Conservation (phyloP, 1,140 invertebrate genomes). For the Saccostrea echinata region DNA sequence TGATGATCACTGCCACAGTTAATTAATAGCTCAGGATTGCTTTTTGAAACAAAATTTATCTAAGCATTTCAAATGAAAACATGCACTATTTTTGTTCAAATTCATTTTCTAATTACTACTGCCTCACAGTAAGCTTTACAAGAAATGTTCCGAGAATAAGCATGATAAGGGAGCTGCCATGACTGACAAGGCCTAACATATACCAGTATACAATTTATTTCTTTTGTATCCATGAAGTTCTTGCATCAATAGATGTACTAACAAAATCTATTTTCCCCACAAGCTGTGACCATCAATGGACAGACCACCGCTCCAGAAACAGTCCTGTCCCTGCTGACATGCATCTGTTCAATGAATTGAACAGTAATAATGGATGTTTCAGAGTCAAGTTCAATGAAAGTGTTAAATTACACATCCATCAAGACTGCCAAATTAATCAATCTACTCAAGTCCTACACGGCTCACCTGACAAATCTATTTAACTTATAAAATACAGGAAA, state of each 20-base stretch:
- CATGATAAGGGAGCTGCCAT: too few species aligned
- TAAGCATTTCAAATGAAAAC: too few species aligned
- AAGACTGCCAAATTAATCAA: slow-evolving; percentile 13
- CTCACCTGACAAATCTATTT: not conserved
- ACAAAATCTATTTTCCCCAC: not conserved
- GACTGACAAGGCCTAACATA: too few species aligned
- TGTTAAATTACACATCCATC: slow-evolving; percentile 6
- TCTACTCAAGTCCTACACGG: not conserved
- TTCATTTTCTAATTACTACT: too few species aligned
- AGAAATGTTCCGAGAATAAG: too few species aligned
- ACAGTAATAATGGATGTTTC: not conserved
- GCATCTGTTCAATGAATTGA: not conserved
- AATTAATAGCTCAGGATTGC: too few species aligned
- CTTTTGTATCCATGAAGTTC: not conserved
- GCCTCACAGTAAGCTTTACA: too few species aligned
- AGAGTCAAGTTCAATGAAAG: not conserved
- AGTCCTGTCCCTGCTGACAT: not conserved
- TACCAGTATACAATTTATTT: not conserved
- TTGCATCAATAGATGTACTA: not conserved
- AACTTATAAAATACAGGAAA: too few species aligned
- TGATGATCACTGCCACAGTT: too few species aligned
- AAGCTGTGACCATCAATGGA: not conserved
- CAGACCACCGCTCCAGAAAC: not conserved
- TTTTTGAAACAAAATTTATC: too few species aligned
- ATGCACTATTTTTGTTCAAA: too few species aligned